Conservation (phyloP, 1,140 invertebrate species). For the Artemia franciscana region DNA sequence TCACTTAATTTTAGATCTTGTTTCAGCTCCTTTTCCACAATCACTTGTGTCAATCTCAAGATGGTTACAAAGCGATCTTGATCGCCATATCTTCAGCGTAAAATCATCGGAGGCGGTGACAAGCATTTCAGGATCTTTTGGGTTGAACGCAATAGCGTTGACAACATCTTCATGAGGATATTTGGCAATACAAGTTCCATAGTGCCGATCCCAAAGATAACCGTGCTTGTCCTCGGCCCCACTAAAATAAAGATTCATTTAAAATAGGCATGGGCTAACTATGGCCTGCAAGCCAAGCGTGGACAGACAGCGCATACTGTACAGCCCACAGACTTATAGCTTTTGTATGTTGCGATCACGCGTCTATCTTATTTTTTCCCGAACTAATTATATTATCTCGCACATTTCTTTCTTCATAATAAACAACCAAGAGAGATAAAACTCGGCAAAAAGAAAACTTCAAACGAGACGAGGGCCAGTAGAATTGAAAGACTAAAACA, state of each 20-base stretch:
- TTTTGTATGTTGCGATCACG: no score
- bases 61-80: slow-evolving; percentile 22
- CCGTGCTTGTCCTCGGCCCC: slow-evolving; percentile 66
- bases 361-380: no score
- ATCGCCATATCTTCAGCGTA: slow-evolving; percentile 49
- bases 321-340: no score
- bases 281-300: no score
- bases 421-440: no score
- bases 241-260: slow-evolving; percentile 29
- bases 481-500: no score
- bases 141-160: slow-evolving; percentile 69
- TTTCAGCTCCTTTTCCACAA: neutral
- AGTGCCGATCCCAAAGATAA: slow-evolving; percentile 67
- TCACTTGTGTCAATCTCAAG: neutral
- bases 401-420: no score
- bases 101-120: slow-evolving; percentile 69
- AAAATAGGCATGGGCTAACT: no score
- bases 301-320: no score
- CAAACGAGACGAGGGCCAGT: no score
- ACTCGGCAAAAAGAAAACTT: no score
- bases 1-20: neutral
- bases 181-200: slow-evolving; percentile 49
- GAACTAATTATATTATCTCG: no score
- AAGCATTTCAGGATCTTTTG: slow-evolving; percentile 51
- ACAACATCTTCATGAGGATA: slow-evolving; percentile 59